Evolutionary conservation across 2,888 invertebrate species (phyloP).

Genomic region (Hemicrepidius hirtus): DNA sequence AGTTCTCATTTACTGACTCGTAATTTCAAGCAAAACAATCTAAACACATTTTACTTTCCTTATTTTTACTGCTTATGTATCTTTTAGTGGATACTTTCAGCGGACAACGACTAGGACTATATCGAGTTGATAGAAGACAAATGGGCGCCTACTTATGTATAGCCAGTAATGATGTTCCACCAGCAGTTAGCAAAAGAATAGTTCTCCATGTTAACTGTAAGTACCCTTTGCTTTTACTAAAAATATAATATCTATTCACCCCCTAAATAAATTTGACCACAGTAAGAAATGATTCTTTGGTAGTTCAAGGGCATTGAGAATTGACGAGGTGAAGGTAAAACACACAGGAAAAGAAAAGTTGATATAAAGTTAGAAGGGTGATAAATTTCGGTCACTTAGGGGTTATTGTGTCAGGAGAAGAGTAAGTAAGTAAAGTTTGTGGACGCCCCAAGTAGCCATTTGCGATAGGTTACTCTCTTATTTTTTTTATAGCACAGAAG

Average conservation of each 20-base stretch:
- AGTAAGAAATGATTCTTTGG: too few species aligned
- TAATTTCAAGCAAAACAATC: too few species aligned
- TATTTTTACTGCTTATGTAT: constrained; percentile 30
- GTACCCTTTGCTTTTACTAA: constrained; percentile 70
- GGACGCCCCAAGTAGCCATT: background rate
- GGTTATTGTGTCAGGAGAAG: too few species aligned
- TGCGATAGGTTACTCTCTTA: background rate
- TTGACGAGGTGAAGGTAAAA: too few species aligned
- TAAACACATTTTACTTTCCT: background rate
- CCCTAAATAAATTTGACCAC: too few species aligned
- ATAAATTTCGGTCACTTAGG: constrained; percentile 7
- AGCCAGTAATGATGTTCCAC: constrained; percentile 78
- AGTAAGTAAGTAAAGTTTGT: too few species aligned
- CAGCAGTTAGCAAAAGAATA: constrained; percentile 81
- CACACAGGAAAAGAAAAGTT: too few species aligned
- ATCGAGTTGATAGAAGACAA: constrained; percentile 76
- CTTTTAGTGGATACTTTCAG: constrained; percentile 72
- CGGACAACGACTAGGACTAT: constrained; percentile 75
- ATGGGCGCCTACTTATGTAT: constrained; percentile 80
- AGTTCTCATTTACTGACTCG: background rate
- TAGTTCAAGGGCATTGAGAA: too few species aligned
- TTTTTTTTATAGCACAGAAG: too few species aligned
- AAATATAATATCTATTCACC: too few species aligned
- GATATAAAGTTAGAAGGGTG: background rate
- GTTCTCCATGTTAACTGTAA: constrained; percentile 85